phyloP scores from a whole-genome alignment of 2,113 vertebrate species.

The Vombatus ursinus region DNA sequence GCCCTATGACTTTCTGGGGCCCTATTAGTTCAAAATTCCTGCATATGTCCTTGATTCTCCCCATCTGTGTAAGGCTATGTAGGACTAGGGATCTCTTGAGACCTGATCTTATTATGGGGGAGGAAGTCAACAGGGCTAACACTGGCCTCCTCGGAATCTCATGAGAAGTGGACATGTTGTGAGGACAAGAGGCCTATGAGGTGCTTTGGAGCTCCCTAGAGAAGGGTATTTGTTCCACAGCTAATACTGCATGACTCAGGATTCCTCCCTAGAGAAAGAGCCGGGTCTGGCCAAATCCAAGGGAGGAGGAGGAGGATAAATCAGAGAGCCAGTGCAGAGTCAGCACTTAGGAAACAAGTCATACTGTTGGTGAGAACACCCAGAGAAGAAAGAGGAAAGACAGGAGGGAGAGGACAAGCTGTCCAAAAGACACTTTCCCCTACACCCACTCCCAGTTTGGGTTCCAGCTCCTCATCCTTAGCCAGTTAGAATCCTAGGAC shows the following conservation, averaged over 20 bases:
- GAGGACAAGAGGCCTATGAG: neutral
- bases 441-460: neutral
- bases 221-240: neutral
- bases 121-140: neutral
- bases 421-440: neutral
- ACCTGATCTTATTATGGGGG: neutral
- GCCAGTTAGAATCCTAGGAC: neutral
- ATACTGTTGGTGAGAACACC: neutral
- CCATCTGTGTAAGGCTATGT: neutral
- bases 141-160: neutral
- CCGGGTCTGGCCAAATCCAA: neutral
- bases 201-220: neutral
- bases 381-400: neutral
- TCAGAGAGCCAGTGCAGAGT: neutral
- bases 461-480: neutral
- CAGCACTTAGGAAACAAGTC: neutral
- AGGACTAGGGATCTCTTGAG: neutral
- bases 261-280: neutral
- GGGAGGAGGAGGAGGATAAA: neutral
- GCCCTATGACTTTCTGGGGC: neutral
- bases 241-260: neutral
- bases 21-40: neutral
- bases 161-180: neutral
- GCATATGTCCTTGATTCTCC: neutral
- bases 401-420: neutral